Conservation (phyloP, 2,797 vertebrate species). For the Uromys caudimaculatus region DNA sequence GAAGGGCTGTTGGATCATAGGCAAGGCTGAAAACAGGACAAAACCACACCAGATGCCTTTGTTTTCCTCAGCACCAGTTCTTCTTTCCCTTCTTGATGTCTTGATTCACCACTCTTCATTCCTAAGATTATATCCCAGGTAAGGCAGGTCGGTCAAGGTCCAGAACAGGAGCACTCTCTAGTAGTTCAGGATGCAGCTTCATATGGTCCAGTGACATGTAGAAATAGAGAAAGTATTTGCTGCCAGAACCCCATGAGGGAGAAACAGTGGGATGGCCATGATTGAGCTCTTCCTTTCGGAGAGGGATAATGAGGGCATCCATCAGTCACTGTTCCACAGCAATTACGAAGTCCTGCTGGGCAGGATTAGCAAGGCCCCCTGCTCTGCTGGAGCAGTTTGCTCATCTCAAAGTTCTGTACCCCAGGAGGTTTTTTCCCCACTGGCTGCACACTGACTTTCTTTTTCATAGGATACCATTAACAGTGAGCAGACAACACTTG, state of each 20-base stretch:
- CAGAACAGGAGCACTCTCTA: neutral
- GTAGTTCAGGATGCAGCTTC: neutral
- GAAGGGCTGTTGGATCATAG: neutral
- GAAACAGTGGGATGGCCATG: constrained; percentile 28
- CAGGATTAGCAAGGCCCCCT: constrained; percentile 45
- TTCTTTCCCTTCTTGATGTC: neutral
- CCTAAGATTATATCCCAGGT: neutral
- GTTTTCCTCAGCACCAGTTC: neutral
- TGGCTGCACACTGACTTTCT: constrained; percentile 5
- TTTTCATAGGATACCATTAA: neutral
- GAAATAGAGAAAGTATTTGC: constrained; percentile 7
- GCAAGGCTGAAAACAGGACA: neutral
- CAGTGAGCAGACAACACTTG: neutral
- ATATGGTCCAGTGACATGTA: neutral
- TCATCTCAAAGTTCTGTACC: constrained; percentile 31
- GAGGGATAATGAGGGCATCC: constrained; percentile 20
- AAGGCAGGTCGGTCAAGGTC: neutral
- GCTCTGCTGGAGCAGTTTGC: neutral
- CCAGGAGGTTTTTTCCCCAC: neutral
- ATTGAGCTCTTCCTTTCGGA: constrained; percentile 36
- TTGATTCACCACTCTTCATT: neutral
- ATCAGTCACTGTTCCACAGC: constrained; percentile 50
- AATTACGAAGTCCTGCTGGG: constrained; percentile 54
- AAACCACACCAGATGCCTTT: neutral
- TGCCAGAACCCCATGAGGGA: neutral